Evolutionary conservation across 2,888 invertebrate genomes (phyloP).

Genomic region (Mystacides longicornis): DNA sequence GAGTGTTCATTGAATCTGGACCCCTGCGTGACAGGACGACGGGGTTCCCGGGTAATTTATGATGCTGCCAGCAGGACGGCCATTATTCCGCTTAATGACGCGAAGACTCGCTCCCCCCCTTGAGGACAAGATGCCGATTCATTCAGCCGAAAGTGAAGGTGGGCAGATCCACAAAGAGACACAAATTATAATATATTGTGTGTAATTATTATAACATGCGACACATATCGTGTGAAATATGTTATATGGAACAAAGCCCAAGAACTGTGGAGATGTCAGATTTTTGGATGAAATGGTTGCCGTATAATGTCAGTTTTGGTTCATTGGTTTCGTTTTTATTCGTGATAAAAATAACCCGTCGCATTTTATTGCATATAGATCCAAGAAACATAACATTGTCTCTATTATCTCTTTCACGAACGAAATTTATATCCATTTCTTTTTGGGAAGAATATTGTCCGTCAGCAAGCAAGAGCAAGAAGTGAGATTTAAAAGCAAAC

Average conservation of each 20-base stretch:
- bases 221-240: background rate
- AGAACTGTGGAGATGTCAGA: too few relatives aligned
- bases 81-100: conserved; percentile 14
- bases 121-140: background rate
- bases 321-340: too few relatives aligned
- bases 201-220: background rate
- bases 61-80: conserved; percentile 5
- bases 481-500: too few relatives aligned
- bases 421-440: too few relatives aligned
- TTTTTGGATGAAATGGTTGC: too few relatives aligned
- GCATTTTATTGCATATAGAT: too few relatives aligned
- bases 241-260: background rate
- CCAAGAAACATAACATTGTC: too few relatives aligned
- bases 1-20: conserved; percentile 12
- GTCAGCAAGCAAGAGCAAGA: too few relatives aligned
- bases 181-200: conserved; percentile 1
- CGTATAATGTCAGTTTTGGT: too few relatives aligned
- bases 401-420: too few relatives aligned
- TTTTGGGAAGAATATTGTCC: too few relatives aligned
- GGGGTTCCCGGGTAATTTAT: conserved; percentile 9
- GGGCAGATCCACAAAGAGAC: background rate
- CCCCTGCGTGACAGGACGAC: background rate
- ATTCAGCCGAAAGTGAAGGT: conserved; percentile 9
- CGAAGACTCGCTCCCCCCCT: conserved; percentile 8
- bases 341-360: too few relatives aligned